Evolutionary conservation across 2,888 invertebrate genomes (phyloP), one percentile per base, ranked within the genome.

Genomic region (Lingula anatina): DNA sequence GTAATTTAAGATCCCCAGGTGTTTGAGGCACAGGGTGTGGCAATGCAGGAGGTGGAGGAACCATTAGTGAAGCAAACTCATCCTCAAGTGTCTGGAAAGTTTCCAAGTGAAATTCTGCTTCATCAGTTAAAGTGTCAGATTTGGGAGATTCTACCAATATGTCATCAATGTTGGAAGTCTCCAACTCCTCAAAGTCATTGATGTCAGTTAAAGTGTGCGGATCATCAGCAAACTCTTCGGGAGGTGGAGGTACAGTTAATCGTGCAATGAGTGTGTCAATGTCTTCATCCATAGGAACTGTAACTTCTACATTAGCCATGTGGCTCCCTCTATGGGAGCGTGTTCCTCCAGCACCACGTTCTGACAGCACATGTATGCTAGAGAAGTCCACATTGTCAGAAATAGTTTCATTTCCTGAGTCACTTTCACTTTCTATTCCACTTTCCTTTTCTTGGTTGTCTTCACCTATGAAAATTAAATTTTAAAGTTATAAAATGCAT

Each of bases 241-340:
- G 78, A 1, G 91, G 90, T 15, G 91, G 90, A 37, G 86, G 88
- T 55, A 91, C 85, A 5, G 86, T 85, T 31, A 90, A 86, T 61
- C 86, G 88, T 3, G 89, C 89, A 59, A 91, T 82, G 75, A 91
- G 89, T 61, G 85, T 85, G 70, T 91, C 91, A 59, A 92, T 80
- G 65, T 88, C 88, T 26, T 56, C 54, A 49, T 66, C 64, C 27
- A 68, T 56, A 47, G 67, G 62, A 50, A 66, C 64, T 9, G 66
- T 64, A 49, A n/a, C n/a, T n/a, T n/a, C n/a, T n/a, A n/a, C n/a
- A 12, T 35, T 35, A 35, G n/a, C n/a, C 35, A n/a, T n/a, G n/a
- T n/a, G n/a, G n/a, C n/a, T n/a, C n/a, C n/a, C n/a, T n/a, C n/a
- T n/a, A n/a, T n/a, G n/a, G n/a, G n/a, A n/a, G n/a, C n/a, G n/a